phyloP scores from a whole-genome alignment of 2,113 vertebrate species.

The Formicarius rufipectus region DNA sequence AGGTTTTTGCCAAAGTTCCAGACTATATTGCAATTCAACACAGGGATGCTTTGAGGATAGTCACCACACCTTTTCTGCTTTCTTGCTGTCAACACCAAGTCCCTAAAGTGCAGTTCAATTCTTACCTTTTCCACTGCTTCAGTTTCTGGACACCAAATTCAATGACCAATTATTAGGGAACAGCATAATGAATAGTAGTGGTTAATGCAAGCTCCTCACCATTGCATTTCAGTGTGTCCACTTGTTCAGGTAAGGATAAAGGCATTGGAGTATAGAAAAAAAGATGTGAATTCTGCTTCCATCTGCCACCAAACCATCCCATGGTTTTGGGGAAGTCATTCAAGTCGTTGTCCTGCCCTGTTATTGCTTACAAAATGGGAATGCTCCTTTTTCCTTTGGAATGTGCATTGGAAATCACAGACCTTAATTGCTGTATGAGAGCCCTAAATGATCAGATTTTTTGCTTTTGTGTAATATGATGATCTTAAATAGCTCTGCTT shows the following conservation, averaged over 20 bases:
- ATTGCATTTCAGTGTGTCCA: not conserved
- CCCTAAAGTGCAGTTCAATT: not conserved
- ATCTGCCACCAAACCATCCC: rapidly evolving
- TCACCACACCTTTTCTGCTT: not conserved
- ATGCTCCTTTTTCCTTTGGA: not conserved
- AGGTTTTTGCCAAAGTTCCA: not conserved
- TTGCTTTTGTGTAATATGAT: not conserved
- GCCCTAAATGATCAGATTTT: not conserved
- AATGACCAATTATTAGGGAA: not conserved
- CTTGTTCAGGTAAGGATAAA: not conserved
- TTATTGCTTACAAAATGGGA: not conserved
- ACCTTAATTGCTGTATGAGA: not conserved
- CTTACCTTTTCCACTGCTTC: not conserved
- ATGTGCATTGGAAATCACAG: not conserved
- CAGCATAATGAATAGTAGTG: not conserved
- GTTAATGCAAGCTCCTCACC: not conserved
- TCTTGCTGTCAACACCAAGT: not conserved
- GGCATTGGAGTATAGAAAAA: not conserved
- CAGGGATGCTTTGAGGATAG: not conserved
- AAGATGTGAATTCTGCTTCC: not conserved
- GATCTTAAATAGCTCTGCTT: not conserved
- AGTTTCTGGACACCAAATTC: not conserved
- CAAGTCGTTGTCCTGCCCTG: not conserved
- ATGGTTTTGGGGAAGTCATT: not conserved
- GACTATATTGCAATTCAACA: not conserved